Base-by-base conservation (phyloP, 92 coral and sea anemone species). In the Porites lobata region DNA sequence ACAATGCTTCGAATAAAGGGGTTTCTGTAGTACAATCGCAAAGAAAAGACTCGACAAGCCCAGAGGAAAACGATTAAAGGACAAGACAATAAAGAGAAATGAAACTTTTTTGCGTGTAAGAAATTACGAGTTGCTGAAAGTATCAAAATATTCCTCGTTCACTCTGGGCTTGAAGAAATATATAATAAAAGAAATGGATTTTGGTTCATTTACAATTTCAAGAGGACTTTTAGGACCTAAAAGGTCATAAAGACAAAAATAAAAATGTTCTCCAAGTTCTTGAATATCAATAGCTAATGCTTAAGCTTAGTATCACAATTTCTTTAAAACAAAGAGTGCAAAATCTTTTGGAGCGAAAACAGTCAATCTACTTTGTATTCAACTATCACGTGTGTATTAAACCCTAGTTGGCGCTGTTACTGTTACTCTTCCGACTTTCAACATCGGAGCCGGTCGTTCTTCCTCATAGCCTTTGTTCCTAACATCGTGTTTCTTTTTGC, bases 391-490 rank as follows among this genome's bases (percentile, higher is more conserved):
- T 50, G 15, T 24, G 53, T 18, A 64, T 91, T 26, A 93, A 78
- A 93, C 96, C 62, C 93, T 80, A 12, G 96, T 93, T 8, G 96
- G 96, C 72, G 91, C 91, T 13, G 96, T 79, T 75, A 93, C 84
- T 1, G 91, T 93, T 21, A 93, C 93, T 83, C 96, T 82, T 24
- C 96, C 91, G 76, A 93, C 85, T 38, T 38, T 38, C 47, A 38
- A 0, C 50, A 50, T 74, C 81, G 80, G 85, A 17, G 80, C 82
- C 12, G 89, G 66, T 10, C 72, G 88, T 50, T 26, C 74, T 51
- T 88, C 80, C 65, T 80, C 93, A n/a, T 63, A 64, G 1, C 7
- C 85, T 66, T 50, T 83, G 47, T 85, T 85, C 32, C 8, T 85
- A 7, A 67, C 89, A 32, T 78, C 89, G 50, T 69, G 82, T 85